phyloP scores from a whole-genome alignment of 2,113 vertebrate species.

The Ailuropoda melanoleuca region DNA sequence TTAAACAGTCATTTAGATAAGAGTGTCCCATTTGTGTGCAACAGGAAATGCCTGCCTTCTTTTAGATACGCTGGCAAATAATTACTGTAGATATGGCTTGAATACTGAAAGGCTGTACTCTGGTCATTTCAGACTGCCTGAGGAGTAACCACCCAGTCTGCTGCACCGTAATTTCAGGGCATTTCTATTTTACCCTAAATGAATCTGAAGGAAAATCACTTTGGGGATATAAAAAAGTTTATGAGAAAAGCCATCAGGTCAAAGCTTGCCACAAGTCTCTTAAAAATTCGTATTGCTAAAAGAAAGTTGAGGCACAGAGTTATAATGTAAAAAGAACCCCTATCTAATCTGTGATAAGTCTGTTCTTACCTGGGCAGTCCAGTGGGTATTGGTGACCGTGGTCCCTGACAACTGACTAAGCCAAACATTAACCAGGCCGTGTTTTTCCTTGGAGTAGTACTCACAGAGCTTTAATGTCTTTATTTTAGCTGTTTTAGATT shows the following conservation, averaged over 20 bases:
- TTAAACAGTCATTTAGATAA: constrained; percentile 88
- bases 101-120: constrained; percentile 53
- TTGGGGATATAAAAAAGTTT: constrained; percentile 68
- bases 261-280: constrained; percentile 58
- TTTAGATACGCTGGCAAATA: constrained; percentile 84
- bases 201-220: constrained; percentile 67
- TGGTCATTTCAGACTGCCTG: constrained; percentile 53
- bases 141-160: constrained; percentile 57
- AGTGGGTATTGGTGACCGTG: background rate
- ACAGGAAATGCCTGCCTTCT: constrained; percentile 85
- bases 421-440: constrained; percentile 65
- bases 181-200: constrained; percentile 60
- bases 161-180: background rate
- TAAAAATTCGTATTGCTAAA: constrained; percentile 45
- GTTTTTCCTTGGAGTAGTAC: constrained; percentile 40
- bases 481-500: constrained; percentile 53
- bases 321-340: background rate
- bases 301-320: background rate
- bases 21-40: constrained; percentile 83
- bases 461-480: constrained; percentile 3
- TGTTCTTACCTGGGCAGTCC: constrained; percentile 29
- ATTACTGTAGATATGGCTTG: constrained; percentile 72
- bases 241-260: constrained; percentile 56
- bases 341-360: constrained; percentile 43
- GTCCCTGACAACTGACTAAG: constrained; percentile 30